Evolutionary conservation across 2,797 vertebrate genomes (phyloP).

Genomic region (Glossophaga mutica): DNA sequence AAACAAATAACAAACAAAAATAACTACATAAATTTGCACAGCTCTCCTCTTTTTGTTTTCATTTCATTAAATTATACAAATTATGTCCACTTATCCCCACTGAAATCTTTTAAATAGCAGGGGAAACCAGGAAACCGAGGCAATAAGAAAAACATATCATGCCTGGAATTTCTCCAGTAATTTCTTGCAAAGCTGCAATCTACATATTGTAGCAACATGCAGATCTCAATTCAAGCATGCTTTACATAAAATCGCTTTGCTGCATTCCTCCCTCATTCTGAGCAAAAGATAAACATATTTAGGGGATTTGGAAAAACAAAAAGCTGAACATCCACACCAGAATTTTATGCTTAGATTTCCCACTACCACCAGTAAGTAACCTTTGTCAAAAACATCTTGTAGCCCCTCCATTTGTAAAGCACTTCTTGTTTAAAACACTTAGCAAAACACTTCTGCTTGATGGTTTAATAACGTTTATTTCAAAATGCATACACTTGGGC

Average conservation of each 20-base stretch:
- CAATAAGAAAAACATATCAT: background rate
- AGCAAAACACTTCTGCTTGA: background rate
- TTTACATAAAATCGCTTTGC: background rate
- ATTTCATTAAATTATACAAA: background rate
- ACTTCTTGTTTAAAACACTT: background rate
- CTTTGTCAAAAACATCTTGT: background rate
- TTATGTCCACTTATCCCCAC: background rate
- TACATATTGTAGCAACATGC: background rate
- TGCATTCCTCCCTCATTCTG: background rate
- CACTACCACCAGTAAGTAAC: background rate
- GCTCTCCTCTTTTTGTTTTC: background rate
- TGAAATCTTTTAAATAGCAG: background rate
- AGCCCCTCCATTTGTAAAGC: background rate
- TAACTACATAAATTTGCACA: background rate
- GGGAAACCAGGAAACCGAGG: background rate
- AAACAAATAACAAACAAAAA: background rate
- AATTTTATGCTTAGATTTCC: background rate
- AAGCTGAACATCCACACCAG: background rate
- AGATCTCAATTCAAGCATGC: background rate
- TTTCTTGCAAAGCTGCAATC: background rate
- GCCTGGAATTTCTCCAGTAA: background rate
- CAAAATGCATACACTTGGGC: background rate
- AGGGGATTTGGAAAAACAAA: fast-evolving
- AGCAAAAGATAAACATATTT: background rate
- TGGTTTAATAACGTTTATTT: background rate